Base-by-base conservation (phyloP, 2,113 vertebrate species). In the Syrmaticus mikado region DNA sequence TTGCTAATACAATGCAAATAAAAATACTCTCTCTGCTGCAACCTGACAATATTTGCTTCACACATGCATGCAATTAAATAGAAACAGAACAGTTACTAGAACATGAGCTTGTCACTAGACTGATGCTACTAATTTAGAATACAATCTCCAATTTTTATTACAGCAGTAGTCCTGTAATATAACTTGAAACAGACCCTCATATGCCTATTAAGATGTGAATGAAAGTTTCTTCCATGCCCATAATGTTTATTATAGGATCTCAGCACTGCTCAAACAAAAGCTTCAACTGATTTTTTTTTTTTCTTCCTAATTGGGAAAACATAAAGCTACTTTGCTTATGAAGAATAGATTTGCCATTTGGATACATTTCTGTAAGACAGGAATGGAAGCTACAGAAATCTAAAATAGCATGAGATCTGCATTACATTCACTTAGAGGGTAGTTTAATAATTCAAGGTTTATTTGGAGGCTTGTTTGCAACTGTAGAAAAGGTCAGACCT, bases 391-490 rank as follows among this genome's bases (percentile, higher is more conserved):
- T 18, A 81, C 21, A 78, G 61, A 93, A 93, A 75, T 46, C 66
- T 34, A 72, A 95, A 91, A 73, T 14, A 75, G 28, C 20, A 52
- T 10, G 16, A 82, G 55, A 95, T 78, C 45, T 65, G 64, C 58
- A 90, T 89, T 90, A 72, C 66, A 48, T 79, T 89, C 83, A 94
- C 58, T 92, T 82, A 94, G 94, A 92, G 66, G 30, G 67, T 89
- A 90, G 71, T 94, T 96, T 85, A 96, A 95, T 94, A 96, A 95
- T 94, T 95, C 89, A 94, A 68, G 17, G 50, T 94, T 95, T 94
- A 95, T 85, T 94, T 95, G 82, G 58, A 94, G 60, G 75, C 66
- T 93, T 91, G 55, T 92, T 94, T 93, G 84, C 82, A 92, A 95
- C 85, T 92, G 75, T 91, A 93, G 81, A 71, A 95, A 92, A 92